Conservation (phyloP, 2,113 vertebrate species). For the Atherinomorus stipes region DNA sequence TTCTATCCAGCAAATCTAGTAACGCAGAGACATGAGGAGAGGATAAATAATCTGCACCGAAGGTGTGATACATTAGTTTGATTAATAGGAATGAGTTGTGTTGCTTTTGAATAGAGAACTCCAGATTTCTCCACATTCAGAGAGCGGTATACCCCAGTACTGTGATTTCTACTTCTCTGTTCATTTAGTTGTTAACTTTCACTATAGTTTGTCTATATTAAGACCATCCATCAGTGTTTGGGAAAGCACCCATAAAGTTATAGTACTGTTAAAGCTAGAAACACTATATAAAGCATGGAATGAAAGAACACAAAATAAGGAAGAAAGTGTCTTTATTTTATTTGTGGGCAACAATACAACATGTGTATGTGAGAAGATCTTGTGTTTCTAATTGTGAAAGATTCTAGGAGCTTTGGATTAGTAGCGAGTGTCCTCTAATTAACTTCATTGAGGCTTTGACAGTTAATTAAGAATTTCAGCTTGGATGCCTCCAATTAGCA, state of each 20-base stretch:
- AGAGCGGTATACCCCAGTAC: not conserved
- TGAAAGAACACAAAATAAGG: slow-evolving; percentile 1
- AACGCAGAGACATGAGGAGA: slow-evolving; percentile 10
- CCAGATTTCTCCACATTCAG: slow-evolving; percentile 54
- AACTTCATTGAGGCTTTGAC: slow-evolving; percentile 85
- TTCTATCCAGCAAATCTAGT: slow-evolving; percentile 35
- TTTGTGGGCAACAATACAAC: slow-evolving; percentile 8
- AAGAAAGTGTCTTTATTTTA: slow-evolving; percentile 18
- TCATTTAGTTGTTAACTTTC: slow-evolving; percentile 49
- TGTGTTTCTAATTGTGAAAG: slow-evolving; percentile 81
- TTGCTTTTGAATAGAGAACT: slow-evolving; percentile 50
- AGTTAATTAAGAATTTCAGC: slow-evolving; percentile 89
- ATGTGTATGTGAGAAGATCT: slow-evolving; percentile 39
- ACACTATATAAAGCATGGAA: slow-evolving; percentile 27
- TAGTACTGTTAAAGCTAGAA: not conserved
- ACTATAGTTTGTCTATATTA: slow-evolving; percentile 59
- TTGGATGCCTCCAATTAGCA: slow-evolving; percentile 86
- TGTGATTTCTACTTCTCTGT: slow-evolving; percentile 50
- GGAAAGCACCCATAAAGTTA: slow-evolving; percentile 2
- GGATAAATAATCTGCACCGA: slow-evolving; percentile 41
- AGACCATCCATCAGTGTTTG: slow-evolving; percentile 50
- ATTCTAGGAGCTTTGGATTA: slow-evolving; percentile 82
- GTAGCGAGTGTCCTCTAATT: slow-evolving; percentile 85
- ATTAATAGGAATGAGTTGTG: slow-evolving; percentile 20
- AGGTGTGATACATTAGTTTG: slow-evolving; percentile 51